Base-by-base conservation (phyloP, 2,113 vertebrate species). In the Scytalopus superciliaris region DNA sequence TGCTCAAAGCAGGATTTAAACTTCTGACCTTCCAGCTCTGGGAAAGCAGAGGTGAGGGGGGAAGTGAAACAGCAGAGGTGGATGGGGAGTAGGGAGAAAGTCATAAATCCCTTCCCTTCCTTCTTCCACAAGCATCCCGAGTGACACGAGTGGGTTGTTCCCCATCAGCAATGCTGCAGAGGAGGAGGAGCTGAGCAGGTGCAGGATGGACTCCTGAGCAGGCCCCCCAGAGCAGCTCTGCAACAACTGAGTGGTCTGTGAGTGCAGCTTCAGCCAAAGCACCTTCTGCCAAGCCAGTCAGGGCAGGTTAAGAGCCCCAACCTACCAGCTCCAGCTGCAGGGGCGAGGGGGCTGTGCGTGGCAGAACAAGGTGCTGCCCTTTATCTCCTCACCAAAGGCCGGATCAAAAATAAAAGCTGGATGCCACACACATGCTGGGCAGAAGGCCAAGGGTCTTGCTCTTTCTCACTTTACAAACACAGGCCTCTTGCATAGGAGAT, bases 1-100 rank as follows among this genome's bases (percentile, higher is more conserved):
- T 78, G 74, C 35, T 78, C 55, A 91, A 84, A 91, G 42, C 33
- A 76, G 67, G 59, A 73, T 67, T 86, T 95, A 73, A 94, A 91
- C 53, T 77, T 68, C 63, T 84, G 68, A 84, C 81, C 89, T 93
- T 67, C 55, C 69, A 80, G 70, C 27, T 73, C 35, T 18, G 25
- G 27, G 27, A 84, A 75, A 16, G 47, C 11, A n/a, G 50, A 33
- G 31, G 14, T 23, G 23, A 30, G 17, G 19, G 49, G 31, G 35
- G 22, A 37, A 40, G 14, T 25, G 49, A 79, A 90, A 62, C 47
- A n/a, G 37, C 4, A 57, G 74, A 77, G 39, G 55, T 73, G 44
- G 70, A 55, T 39, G 44, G 24, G 47, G 64, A 78, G 39, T 6
- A 89, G 35, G 28, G 72, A 11, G 90, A 12, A 7, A 22, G n/a